phyloP scores from a whole-genome alignment of 2,797 vertebrate genomes.

The Tarsius wallacei region DNA sequence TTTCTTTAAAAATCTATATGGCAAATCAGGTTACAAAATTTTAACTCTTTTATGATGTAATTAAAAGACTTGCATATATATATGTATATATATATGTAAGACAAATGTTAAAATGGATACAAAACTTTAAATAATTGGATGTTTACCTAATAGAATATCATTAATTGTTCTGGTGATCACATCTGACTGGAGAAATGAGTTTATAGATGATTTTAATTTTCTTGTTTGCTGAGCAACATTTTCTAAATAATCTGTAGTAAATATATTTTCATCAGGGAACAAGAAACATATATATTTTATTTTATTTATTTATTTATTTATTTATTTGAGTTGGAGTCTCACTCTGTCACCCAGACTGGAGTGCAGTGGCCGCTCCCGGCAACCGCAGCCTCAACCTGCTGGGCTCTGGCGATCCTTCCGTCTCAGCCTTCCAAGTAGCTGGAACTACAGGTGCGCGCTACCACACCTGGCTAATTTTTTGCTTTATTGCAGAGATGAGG shows the following conservation, averaged over 20 bases:
- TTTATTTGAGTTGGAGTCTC: too few relatives aligned
- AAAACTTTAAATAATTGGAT: neutral
- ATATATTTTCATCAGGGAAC: neutral
- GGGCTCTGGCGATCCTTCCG: too few relatives aligned
- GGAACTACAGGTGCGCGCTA: too few relatives aligned
- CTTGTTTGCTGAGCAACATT: neutral
- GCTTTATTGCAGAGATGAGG: too few relatives aligned
- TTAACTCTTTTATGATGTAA: neutral
- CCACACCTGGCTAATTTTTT: too few relatives aligned
- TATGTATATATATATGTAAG: neutral
- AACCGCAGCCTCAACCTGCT: too few relatives aligned
- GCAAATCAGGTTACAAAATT: neutral
- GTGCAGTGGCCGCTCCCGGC: too few relatives aligned
- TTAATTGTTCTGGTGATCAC: neutral
- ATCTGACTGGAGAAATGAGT: neutral
- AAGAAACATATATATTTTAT: neutral
- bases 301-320: too few relatives aligned
- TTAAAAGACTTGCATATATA: neutral
- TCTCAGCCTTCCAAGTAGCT: too few relatives aligned
- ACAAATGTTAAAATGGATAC: neutral
- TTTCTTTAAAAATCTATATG: neutral
- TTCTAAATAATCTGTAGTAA: constrained; percentile 41
- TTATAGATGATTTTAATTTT: neutral
- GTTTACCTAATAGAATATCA: neutral
- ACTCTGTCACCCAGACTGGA: too few relatives aligned